Evolutionary conservation across 2,888 invertebrate species (phyloP).

Genomic region (Protophormia terraenovae): DNA sequence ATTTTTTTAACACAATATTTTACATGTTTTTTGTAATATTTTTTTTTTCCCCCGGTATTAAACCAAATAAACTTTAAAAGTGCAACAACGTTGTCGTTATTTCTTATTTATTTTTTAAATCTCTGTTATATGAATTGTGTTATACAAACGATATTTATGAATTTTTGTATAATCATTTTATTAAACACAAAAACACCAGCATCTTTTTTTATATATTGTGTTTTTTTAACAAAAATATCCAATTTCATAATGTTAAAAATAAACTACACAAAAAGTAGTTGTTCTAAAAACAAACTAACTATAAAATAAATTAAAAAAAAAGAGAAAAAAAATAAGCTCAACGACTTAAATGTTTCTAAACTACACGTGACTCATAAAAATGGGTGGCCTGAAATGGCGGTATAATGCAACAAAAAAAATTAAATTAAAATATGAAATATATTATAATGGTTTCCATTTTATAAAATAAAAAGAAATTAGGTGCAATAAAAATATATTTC

Average conservation of each 20-base stretch:
- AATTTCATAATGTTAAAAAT: constrained; percentile 45
- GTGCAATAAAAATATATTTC: too few relatives aligned
- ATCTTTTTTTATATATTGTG: neutral
- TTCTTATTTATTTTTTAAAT: too few relatives aligned
- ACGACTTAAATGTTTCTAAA: constrained; percentile 19
- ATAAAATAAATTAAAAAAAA: neutral
- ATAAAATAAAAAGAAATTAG: too few relatives aligned
- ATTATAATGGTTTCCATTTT: too few relatives aligned
- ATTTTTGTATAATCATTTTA: neutral
- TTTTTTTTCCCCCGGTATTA: neutral
- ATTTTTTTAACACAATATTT: neutral
- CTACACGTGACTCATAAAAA: constrained; percentile 61
- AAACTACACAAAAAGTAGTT: constrained; percentile 15
- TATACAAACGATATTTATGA: neutral
- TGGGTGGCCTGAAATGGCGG: neutral
- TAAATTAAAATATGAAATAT: too few relatives aligned
- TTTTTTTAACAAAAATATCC: constrained; percentile 41
- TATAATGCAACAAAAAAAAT: constrained; percentile 2
- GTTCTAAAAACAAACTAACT: constrained; percentile 19
- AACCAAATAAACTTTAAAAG: neutral
- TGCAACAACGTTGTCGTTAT: constrained; percentile 7
- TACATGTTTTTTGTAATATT: neutral
- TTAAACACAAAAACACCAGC: constrained; percentile 29
- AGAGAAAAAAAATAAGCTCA: neutral
- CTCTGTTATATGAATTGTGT: neutral